Evolutionary conservation across 2,797 vertebrate genomes (phyloP), one percentile per base, ranked within the genome.

Genomic region (Garrulus glandarius): DNA sequence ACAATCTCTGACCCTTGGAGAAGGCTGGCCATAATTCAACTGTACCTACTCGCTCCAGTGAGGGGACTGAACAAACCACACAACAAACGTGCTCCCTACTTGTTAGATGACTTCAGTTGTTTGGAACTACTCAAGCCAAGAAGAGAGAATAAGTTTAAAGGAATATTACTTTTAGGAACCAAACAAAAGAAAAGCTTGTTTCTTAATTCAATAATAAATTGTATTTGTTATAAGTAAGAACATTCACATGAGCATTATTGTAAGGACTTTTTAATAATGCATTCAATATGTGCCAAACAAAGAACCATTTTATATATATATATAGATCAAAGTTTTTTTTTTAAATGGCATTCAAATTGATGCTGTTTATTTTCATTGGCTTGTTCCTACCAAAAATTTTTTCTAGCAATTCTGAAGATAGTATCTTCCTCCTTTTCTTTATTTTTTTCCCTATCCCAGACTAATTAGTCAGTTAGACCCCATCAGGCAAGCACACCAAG

Each of bases 151-250:
- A 93, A 77, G 49, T 96, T 92, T 77, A 75, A 97, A 97, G 95
- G 97, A 97, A 70, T 91, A 98, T 98, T 98, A 98, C 98, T 96
- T 97, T 97, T 97, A 97, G 98, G 97, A 98, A 98, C 98, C 98
- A 98, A 97, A 98, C 94, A 98, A 98, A 80, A 92, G 91, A 67
- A 89, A 93, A 70, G 53, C 19, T 89, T 93, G 53, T 57, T 59
- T 71, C 68, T 82, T 89, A 94, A 90, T 69, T 87, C 56, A 88
- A 65, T 56, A 78, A 60, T 70, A 30, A 27, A 4, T 15, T 57
- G 29, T 34, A 67, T 53, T 64, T 44, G 5, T 63, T 75, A 10
- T 30, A 87, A 82, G 29, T n/a, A 68, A 84, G 37, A 85, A 81
- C 32, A 70, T 91, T 91, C 52, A 71, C n/a, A 67, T 68, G 4